Percentiles rank a stretch among this genome's conserved stretches.
Conservation (phyloP, 2,797 vertebrate species). For the Danionella dracula region DNA sequence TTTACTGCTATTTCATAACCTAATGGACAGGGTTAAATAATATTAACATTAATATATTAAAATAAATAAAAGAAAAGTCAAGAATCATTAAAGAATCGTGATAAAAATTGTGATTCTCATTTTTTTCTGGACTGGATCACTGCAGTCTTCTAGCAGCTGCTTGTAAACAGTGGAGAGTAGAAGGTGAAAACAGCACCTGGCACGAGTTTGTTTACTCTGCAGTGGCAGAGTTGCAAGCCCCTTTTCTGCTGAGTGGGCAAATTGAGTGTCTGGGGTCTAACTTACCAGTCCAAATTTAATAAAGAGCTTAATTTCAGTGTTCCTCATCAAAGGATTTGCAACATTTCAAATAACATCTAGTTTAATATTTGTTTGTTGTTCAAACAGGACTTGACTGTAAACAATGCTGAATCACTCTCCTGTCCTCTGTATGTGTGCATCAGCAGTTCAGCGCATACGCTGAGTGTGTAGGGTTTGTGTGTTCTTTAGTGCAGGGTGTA, state of each 20-base stretch:
- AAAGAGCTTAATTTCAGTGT: not conserved
- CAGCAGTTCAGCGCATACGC: not conserved
- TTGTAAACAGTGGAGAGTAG: constrained; percentile 19
- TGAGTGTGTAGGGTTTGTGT: not conserved
- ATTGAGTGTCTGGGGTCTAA: no score
- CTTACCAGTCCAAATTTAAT: not conserved
- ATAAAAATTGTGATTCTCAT: no score
- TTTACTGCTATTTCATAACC: no score
- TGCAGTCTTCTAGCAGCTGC: constrained; percentile 32
- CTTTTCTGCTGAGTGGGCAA: constrained; percentile 1
- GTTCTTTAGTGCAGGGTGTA: not conserved
- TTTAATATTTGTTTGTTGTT: not conserved
- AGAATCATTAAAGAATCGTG: no score
- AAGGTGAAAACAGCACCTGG: constrained; percentile 15
- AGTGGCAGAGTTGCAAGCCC: not conserved
- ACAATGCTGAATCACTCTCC: constrained; percentile 7
- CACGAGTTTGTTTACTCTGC: constrained; percentile 23
- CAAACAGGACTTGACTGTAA: not conserved
- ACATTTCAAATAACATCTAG: not conserved
- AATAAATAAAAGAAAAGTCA: no score
- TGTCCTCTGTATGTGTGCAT: not conserved
- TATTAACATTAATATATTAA: no score
- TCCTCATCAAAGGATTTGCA: not conserved
- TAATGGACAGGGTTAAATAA: no score
- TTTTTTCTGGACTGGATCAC: constrained; percentile 12